Percentiles rank a stretch among this genome's conserved stretches.
Evolutionary conservation across 2,113 vertebrate species (phyloP).

Genomic region (Daboia siamensis): DNA sequence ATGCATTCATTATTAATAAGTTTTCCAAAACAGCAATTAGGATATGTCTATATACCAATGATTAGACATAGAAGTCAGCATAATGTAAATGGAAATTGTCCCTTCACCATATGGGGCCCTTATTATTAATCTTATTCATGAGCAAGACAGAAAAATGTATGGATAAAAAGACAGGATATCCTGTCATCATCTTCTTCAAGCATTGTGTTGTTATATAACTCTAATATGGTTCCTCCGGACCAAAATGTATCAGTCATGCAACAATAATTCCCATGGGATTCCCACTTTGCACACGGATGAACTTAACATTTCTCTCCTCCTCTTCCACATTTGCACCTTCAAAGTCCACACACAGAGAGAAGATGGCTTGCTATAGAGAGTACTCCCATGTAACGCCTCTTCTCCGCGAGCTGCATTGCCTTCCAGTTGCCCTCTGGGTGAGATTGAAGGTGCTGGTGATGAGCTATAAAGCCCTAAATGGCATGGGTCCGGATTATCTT

Average conservation of each 20-base stretch:
- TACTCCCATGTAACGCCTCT: too few species aligned
- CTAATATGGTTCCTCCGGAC: neutral
- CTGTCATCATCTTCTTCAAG: neutral
- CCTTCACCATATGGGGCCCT: neutral
- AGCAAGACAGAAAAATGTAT: neutral
- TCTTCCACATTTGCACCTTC: neutral
- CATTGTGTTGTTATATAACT: neutral
- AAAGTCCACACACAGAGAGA: neutral
- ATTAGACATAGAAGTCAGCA: neutral
- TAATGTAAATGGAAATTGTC: neutral
- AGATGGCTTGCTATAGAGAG: neutral
- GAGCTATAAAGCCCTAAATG: too few species aligned
- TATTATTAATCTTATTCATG: neutral
- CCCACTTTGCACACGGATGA: neutral
- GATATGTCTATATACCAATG: neutral
- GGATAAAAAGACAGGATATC: neutral
- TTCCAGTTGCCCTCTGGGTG: too few species aligned
- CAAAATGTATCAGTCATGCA: neutral
- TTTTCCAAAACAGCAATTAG: neutral
- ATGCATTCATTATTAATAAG: neutral
- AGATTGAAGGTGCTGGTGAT: too few species aligned
- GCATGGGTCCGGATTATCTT: too few species aligned
- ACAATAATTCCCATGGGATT: neutral
- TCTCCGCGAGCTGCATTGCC: too few species aligned
- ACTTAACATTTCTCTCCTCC: neutral